Evolutionary conservation across 2,797 vertebrate genomes (phyloP), one percentile per base, ranked within the genome.

Genomic region (Anguilla anguilla): DNA sequence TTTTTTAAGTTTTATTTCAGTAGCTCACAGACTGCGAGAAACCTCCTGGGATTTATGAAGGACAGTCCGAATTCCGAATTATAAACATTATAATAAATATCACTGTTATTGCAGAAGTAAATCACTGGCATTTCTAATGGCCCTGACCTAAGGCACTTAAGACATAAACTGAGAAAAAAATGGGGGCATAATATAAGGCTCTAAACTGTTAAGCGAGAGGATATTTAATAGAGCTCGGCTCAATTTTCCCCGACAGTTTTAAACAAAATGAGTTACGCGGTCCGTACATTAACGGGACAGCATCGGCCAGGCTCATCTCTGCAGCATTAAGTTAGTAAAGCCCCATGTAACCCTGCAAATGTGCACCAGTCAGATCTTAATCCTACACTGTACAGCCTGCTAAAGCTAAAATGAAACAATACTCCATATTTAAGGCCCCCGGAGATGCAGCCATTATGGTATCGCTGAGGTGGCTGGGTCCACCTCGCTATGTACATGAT

Each of bases 81-180:
- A 59, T 85, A 91, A 91, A 88, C 86, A 82, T 85, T 83, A 49
- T 87, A 85, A 92, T 92, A 93, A 92, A 93, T 92, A 92, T 69
- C 67, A 77, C 87, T 85, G 85, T 91, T 91, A 90, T 91, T 92
- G 85, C 89, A 85, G 49, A 81, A 79, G 79, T 87, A 88, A 87
- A 87, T 86, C 90, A 90, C 61, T 89, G 87, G 19, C 84, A 82
- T 87, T 79, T 72, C 86, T 85, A 87, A 84, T 77, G 87, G 69
- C 74, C 55, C 69, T 81, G 72, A 87, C 72, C 59, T 61, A 61
- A 85, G 11, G 39, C 85, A 87, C 87, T 89, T 74, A 90, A 77
- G 61, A 83, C 74, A 91, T 85, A 87, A 85, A 87, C 87, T 88
- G 61, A 85, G 77, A 85, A 61, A 69, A 22, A 83, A 46, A 46